A percentile compares a stretch with the other conserved stretches of the same genome.
Conservation (phyloP, 2,888 invertebrate genomes). For the Mylabris sibirica region DNA sequence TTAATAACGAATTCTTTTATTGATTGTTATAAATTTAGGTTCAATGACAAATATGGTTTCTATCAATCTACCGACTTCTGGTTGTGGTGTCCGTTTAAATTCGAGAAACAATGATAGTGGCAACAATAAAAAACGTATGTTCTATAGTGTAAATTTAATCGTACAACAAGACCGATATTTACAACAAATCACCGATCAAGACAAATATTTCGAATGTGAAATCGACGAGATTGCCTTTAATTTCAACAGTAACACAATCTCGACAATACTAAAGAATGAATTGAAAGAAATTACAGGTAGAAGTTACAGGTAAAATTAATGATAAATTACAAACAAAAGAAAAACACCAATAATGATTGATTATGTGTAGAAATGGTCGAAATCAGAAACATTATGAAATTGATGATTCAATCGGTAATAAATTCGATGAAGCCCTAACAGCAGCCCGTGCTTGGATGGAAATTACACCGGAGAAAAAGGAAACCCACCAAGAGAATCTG, state of each 20-base stretch:
- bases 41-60: conserved; percentile 48
- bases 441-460: conserved; percentile 77
- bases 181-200: conserved; percentile 77
- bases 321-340: neutral
- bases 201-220: conserved; percentile 69
- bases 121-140: conserved; percentile 63
- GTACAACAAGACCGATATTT: conserved; percentile 79
- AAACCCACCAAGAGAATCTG: conserved; percentile 62
- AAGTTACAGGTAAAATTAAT: conserved; percentile 40
- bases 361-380: conserved; percentile 65
- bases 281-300: conserved; percentile 47
- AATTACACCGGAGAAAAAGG: conserved; percentile 58
- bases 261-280: conserved; percentile 64
- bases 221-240: conserved; percentile 66
- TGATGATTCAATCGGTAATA: conserved; percentile 53
- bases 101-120: conserved; percentile 60
- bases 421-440: conserved; percentile 46
- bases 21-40: conserved; percentile 45
- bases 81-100: conserved; percentile 74
- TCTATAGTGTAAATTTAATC: conserved; percentile 73
- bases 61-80: conserved; percentile 68
- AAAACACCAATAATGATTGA: conserved; percentile 13
- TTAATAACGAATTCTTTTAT: conserved; percentile 12
- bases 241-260: conserved; percentile 66
- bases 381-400: conserved; percentile 65